Base-by-base conservation (phyloP, 2,797 vertebrate species). In the Periparus ater region DNA sequence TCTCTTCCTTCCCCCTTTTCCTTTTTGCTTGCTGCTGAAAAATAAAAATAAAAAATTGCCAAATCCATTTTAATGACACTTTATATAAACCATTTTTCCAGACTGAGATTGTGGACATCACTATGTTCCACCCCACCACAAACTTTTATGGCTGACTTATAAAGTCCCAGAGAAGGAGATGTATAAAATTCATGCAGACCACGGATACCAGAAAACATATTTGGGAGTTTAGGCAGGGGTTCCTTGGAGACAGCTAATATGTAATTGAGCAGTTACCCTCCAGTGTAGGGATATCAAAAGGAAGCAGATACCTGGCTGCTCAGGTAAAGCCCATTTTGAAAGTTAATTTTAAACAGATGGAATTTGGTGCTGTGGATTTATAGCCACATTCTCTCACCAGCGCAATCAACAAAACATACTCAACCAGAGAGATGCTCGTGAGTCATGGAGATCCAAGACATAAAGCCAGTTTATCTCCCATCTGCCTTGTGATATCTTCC, bases 11-110 rank as follows among this genome's bases (percentile, higher is more conserved):
- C 13, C 34, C 17, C 16, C 12, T 84, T 80, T 77, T 51, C 13
- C 0, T 34, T 84, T 85, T 94, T 36, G 7, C 44, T 92, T 86
- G 60, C 34, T 53, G 45, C 34, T 76, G 73, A 95, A 93, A 92
- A 96, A 91, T 86, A 89, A 93, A 96, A 93, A 94, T 94, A 94
- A 95, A 96, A 94, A 86, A 91, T 78, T 82, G 80, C 57, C 80
- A 93, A 93, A 95, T 90, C 74, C 77, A 83, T 93, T 97, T 82
- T 93, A 96, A 95, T 85, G 89, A 61, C 83, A 85, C 42, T 89
- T 91, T 87, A 68, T 90, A 95, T 87, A 95, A 96, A 96, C 53
- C 77, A 80, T 95, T 95, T 95, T 96, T 96, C 94, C 88, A 96
- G 89, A 58, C 91, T 93, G 93, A 93, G 60, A 74, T 91, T 94